Evolutionary conservation across 2,888 invertebrate genomes (phyloP), one percentile per base, ranked within the genome.

Genomic region (Sesia bembeciformis): DNA sequence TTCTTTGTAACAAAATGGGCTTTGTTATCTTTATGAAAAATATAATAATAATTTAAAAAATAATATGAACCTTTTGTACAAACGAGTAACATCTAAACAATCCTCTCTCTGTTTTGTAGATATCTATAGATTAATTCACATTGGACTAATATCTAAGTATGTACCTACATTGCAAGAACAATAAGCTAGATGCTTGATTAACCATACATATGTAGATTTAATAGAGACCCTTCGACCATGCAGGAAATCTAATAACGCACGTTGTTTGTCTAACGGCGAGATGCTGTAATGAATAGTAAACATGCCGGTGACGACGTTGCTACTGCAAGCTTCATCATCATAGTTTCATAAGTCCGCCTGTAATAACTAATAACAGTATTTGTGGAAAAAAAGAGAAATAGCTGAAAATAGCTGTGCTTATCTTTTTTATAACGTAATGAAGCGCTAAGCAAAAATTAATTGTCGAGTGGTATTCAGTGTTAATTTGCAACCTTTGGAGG

Each of bases 231-330:
- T 72, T 65, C 67, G 68, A 72, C 73, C 75, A 74, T 74, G 72
- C 69, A 72, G 76, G 70, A 74, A 80, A 80, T 81, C 75, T 81
- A 82, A 84, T 85, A 84, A 79, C 80, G 78, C 73, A 78, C 73
- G 71, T 77, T 85, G 83, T 85, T 86, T 85, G 80, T 76, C 67
- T 82, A 78, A 71, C 70, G 73, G 74, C 67, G 77, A 79, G 78
- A 79, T 81, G 82, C 77, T 80, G 73, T 86, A 84, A 86, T 86
- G 82, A 85, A 87, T 86, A 84, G 84, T 81, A 78, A 87, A 88
- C 85, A 87, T 62, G 68, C 67, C 67, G 68, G 65, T 67, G 65
- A 64, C 73, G 74, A 65, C 70, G 70, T 68, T 64, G 58, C 60
- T 60, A 54, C 62, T 65, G 61, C 64, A 62, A 72, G 74, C 72